phyloP scores from a whole-genome alignment of 2,797 vertebrate genomes.

The Uromys caudimaculatus region DNA sequence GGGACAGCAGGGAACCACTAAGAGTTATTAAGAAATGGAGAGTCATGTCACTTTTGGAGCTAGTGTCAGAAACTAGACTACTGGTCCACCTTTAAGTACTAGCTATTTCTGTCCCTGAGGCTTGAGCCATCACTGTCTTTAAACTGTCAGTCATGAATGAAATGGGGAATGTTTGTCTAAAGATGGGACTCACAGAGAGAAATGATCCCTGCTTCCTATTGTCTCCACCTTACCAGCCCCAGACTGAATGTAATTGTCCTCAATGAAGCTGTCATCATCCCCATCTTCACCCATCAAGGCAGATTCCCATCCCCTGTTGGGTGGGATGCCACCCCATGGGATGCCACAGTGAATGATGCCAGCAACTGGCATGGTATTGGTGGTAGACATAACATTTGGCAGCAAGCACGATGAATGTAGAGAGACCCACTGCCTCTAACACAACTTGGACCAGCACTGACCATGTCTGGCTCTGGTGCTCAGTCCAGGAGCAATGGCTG shows the following conservation, averaged over 20 bases:
- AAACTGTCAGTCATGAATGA: not conserved
- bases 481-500: not conserved
- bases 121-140: not conserved
- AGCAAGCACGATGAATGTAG: slow-evolving; percentile 88
- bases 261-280: slow-evolving; percentile 95
- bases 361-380: slow-evolving; percentile 92
- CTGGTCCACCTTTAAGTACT: not conserved
- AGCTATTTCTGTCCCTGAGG: slow-evolving; percentile 1
- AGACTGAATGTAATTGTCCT: slow-evolving; percentile 98
- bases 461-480: slow-evolving; percentile 83
- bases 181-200: slow-evolving; percentile 77
- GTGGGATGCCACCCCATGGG: too few species aligned
- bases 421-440: slow-evolving; percentile 87
- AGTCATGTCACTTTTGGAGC: not conserved
- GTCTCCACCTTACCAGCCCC: slow-evolving; percentile 89
- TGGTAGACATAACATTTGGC: slow-evolving; percentile 93
- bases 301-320: slow-evolving; percentile 78
- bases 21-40: not conserved
- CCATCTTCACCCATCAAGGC: slow-evolving; percentile 84
- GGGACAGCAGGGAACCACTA: not conserved
- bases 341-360: slow-evolving; percentile 90
- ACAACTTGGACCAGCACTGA: slow-evolving; percentile 90
- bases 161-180: not conserved
- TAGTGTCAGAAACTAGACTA: not conserved
- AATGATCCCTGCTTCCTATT: slow-evolving; percentile 85